Percentiles rank a stretch among this genome's conserved stretches.
Evolutionary conservation across 53 echinoderm and acorn worm species (phyloP).

Genomic region (Echinarachnius parma): DNA sequence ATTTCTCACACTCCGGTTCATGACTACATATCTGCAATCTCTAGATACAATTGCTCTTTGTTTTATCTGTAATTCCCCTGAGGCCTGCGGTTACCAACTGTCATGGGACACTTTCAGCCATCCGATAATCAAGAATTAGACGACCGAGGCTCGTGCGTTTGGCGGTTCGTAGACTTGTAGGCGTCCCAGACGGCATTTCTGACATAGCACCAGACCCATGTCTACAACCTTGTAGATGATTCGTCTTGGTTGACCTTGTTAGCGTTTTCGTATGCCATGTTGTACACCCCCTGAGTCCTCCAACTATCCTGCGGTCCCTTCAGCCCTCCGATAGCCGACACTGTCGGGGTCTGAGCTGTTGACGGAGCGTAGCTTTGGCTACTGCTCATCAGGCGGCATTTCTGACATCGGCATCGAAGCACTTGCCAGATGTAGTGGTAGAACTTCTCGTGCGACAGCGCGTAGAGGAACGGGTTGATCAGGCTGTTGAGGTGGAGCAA

Average conservation of each 20-base stretch:
- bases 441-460: constrained; percentile 20
- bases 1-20: too few species aligned
- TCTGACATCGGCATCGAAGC: background rate
- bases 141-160: too few species aligned
- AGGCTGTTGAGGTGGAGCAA: constrained; percentile 20
- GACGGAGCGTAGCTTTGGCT: too few species aligned
- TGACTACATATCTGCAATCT: too few species aligned
- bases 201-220: background rate
- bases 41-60: too few species aligned
- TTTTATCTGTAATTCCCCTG: too few species aligned
- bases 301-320: background rate
- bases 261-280: constrained; percentile 15
- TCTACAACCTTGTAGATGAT: constrained; percentile 4
- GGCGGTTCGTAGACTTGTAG: too few species aligned
- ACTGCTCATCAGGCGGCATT: background rate
- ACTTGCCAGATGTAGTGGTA: constrained; percentile 3
- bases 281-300: constrained; percentile 7
- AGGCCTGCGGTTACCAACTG: too few species aligned
- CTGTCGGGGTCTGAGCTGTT: background rate
- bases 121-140: too few species aligned
- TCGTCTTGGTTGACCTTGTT: background rate
- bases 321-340: background rate
- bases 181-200: background rate
- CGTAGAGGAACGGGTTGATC: constrained; percentile 25
- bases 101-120: too few species aligned